phyloP scores from a whole-genome alignment of 2,113 vertebrate genomes.

The Mirounga angustirostris region DNA sequence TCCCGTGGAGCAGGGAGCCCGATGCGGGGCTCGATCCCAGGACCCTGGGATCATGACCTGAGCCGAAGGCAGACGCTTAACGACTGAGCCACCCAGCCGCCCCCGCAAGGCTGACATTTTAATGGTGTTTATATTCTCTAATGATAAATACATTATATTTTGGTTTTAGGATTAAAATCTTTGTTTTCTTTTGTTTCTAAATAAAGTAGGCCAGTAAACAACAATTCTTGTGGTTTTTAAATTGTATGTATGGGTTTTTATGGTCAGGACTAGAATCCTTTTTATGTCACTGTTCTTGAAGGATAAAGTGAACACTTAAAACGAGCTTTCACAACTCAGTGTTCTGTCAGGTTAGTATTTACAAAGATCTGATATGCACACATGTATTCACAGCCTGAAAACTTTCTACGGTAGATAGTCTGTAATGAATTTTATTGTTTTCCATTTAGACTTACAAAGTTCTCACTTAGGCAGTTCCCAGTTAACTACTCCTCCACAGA shows the following conservation, averaged over 20 bases:
- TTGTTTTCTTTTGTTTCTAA: not conserved
- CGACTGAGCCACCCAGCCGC: too few species aligned
- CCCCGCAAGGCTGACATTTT: not conserved
- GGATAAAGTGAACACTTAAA: not conserved
- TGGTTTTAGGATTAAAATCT: not conserved
- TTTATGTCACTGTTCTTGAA: not conserved
- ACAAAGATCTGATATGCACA: accelerated
- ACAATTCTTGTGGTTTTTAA: not conserved
- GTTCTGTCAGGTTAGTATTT: not conserved
- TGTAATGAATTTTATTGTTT: not conserved
- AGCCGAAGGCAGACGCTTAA: too few species aligned
- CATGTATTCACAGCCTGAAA: not conserved
- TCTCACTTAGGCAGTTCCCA: not conserved
- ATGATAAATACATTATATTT: not conserved
- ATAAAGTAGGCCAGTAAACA: not conserved
- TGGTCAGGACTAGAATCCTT: not conserved
- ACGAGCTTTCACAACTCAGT: not conserved
- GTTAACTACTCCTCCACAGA: not conserved
- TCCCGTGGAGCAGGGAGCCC: too few species aligned
- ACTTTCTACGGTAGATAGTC: not conserved
- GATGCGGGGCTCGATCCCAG: too few species aligned
- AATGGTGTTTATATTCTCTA: not conserved
- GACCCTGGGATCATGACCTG: too few species aligned
- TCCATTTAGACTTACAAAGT: not conserved
- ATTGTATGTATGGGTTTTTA: not conserved